Base-by-base conservation (phyloP, 2,888 invertebrate species). In the Leucania comma region DNA sequence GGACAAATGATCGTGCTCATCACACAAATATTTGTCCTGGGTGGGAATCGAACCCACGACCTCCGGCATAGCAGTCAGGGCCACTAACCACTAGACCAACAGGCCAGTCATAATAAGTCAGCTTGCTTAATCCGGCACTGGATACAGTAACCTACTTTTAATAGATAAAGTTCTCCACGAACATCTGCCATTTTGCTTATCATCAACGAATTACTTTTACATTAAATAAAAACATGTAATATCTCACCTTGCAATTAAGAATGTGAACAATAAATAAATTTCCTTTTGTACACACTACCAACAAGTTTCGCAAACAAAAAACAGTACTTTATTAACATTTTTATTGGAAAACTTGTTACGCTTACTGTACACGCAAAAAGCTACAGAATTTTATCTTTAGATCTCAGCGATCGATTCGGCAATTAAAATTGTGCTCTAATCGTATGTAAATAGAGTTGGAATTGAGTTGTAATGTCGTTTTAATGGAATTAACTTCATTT, bases 311-410 rank as follows among this genome's bases (percentile, higher is more conserved):
- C 65, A n/a, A 63, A 77, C 72, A 79, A 79, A 76, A 69, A 72
- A 59, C 58, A 10, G 20, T 63, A 29, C 61, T 71, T 70, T 86
- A 85, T 86, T 83, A 74, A 81, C 86, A 86, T 86, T 83, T 86
- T 86, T 81, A 86, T 86, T 85, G 79, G 86, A 74, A 85, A 81
- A 77, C 80, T 70, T 83, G 82, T 70, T 83, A 53, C 54, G 63
- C 56, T 72, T 57, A 76, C 78, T 71, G 85, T 84, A 84, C 75
- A 2, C 42, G 69, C 56, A 71, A 77, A 80, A 81, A 72, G 29
- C 26, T 59, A 72, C 70, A 29, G 68, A 56, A 24, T 66, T 60
- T 42, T 81, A 78, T 81, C 73, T 74, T 56, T 65, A 69, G 72
- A 67, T 80, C 72, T 79, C n/a, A 2, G 22, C 38, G 51, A 69